Evolutionary conservation across 2,797 vertebrate species (phyloP), one percentile per base, ranked within the genome.

Genomic region (Oryzias sinensis): DNA sequence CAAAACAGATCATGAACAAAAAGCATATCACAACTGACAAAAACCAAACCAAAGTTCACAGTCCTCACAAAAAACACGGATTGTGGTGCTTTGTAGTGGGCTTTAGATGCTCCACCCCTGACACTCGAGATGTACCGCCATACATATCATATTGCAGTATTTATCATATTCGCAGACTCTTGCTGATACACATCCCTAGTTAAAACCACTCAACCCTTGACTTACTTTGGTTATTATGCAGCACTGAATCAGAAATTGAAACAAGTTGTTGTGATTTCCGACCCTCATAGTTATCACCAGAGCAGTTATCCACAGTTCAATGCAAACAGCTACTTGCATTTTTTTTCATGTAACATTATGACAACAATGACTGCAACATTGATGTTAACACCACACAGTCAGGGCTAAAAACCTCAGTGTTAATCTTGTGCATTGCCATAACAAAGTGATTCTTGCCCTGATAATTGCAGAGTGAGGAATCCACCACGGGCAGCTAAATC

Each of bases 401-500:
- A 0, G 61, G 58, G 51, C 49, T 72, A 33, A 14, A 62, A 77
- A 76, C 72, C 62, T 71, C 20, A 20, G 56, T 49, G 62, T 83
- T 88, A 82, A 79, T 85, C 68, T 77, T 68, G 45, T 20, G 43
- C 70, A 70, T 61, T 72, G 85, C 79, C 72, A 68, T 59, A 82
- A 80, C 70, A 70, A 87, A 84, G 74, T 64, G 49, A 77, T 81
- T 87, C 67, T 74, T 77, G 72, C 74, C 69, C 57, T 61, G 63
- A 66, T 82, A 72, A 78, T 74, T 66, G 76, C 47, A 4, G 29
- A 74, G 64, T 70, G 66, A 77, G 77, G 81, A 89, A 88, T 77
- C 79, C 85, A 87, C 85, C 56, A 83, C 37, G 82, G 87, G 73
- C 82, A 90, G 85, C 88, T 91, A 88, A 86, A 89, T 87, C 75